Base-by-base conservation (phyloP, 1,140 invertebrate species). In the Rhopalosiphum maidis region DNA sequence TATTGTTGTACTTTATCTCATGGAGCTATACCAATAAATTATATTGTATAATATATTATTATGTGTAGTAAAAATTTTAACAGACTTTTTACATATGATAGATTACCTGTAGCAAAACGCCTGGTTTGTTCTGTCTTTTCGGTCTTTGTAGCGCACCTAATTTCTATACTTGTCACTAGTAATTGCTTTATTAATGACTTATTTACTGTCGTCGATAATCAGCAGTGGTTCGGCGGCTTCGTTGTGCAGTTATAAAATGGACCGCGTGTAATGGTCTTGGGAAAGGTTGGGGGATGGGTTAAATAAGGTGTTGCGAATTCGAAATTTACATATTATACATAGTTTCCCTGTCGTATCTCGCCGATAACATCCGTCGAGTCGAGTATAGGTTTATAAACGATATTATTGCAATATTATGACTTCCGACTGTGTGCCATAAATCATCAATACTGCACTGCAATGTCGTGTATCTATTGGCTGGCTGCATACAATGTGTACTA, bases 11-110 rank as follows among this genome's bases (percentile, higher is more conserved):
- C 60, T 30, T 77, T 77, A 77, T 77, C 60, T n/a, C n/a, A n/a
- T 77, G 60, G n/a, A n/a, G 30, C n/a, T 77, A 77, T 77, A n/a
- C 30, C 60, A 68, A 68, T 68, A n/a, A 68, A 68, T 68, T 68
- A 68, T n/a, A n/a, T 77, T n/a, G 21, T n/a, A n/a, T 77, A 77
- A 77, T 77, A 77, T 77, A 77, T 77, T n/a, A 55, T 54, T n/a
- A 15, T 18, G 5, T 68, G 11, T n/a, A 68, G 11, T n/a, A n/a
- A n/a, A n/a, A 15, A 35, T 77, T n/a, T 77, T 1, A 77, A 77
- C 60, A 22, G 30, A n/a, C 15, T n/a, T n/a, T 77, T 77, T 77
- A 77, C n/a, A n/a, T 77, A n/a, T 77, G 18, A 77, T 77, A 77
- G 60, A 77, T 77, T 77, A 77, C 60, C 60, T 77, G 60, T 77